Base-by-base conservation (phyloP, 2,888 invertebrate genomes). In the Chorisops tibialis region DNA sequence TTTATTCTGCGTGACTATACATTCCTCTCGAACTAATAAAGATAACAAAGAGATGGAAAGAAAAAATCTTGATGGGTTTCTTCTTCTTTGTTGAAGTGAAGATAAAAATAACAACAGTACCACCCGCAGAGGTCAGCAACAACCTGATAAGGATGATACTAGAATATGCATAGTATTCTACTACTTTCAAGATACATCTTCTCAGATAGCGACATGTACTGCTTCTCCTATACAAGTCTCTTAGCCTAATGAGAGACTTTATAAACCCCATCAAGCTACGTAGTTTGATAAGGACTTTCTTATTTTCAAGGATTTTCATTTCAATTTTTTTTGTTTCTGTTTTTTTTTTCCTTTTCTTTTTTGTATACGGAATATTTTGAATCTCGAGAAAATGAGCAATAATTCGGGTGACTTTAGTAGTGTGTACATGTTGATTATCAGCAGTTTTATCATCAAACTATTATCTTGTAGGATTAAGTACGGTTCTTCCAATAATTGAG, bases 31-130 rank as follows among this genome's bases (percentile, higher is more conserved):
- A 56, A 63, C 66, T 64, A 66, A 66, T 66, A 66, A 66, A 66
- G 66, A 66, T 66, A 66, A 66, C 66, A 66, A 65, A 65, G 65
- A 65, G 63, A 65, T 65, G 65, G 62, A 62, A n/a, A n/a, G n/a
- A n/a, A 65, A 45, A 63, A 63, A 65, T 64, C 61, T 61, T 64
- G 64, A 64, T 64, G 62, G 64, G 64, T 59, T 64, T 64, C 59
- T 47, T 51, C 59, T 51, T 62, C 62, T 59, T 30, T 54, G 50
- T 49, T 56, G 60, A 62, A 59, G 59, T 52, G 62, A 59, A 64
- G 62, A 64, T 64, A 64, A 60, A 59, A 60, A 60, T 60, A 60
- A 63, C 63, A 63, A 61, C 63, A 61, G 50, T 59, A 50, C 61
- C 63, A 63, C 63, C 63, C 63, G 61, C 59, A 63, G 56, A 59